Evolutionary conservation across 2,888 invertebrate species (phyloP).

Genomic region (Eupithecia centaureata): DNA sequence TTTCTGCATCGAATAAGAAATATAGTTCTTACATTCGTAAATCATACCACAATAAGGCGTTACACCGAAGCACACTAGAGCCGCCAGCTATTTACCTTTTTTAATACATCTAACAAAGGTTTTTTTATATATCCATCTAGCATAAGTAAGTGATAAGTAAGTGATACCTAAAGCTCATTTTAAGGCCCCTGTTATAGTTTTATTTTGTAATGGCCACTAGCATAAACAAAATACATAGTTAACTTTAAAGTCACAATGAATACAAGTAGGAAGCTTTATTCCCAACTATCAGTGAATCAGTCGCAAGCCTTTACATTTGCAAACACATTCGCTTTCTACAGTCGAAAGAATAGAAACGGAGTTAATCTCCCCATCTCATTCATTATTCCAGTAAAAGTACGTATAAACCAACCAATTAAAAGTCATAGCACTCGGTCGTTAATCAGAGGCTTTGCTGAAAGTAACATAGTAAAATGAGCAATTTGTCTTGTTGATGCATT

Average conservation of each 20-base stretch:
- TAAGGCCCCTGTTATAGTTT: too few species aligned
- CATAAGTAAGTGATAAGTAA: too few species aligned
- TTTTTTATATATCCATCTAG: too few species aligned
- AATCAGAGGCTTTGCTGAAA: conserved; percentile 67
- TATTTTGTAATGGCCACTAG: too few species aligned
- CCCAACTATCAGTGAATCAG: conserved; percentile 34
- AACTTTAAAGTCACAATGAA: too few species aligned
- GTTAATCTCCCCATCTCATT: conserved; percentile 63
- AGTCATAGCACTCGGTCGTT: conserved; percentile 59
- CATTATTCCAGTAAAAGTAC: conserved; percentile 74
- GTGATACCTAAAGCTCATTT: too few species aligned
- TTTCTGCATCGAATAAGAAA: conserved; percentile 39
- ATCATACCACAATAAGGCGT: too few species aligned
- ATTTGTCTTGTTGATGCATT: conserved; percentile 37
- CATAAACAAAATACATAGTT: too few species aligned
- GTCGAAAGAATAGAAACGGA: conserved; percentile 62
- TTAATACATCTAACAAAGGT: too few species aligned
- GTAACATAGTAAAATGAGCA: conserved; percentile 54
- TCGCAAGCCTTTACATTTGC: conserved; percentile 29
- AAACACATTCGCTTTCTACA: conserved; percentile 68
- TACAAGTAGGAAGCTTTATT: conserved; percentile 14
- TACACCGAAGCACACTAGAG: too few species aligned
- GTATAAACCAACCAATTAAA: conserved; percentile 64
- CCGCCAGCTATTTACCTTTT: too few species aligned
- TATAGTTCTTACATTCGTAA: conserved; percentile 36